phyloP scores from a whole-genome alignment of 2,113 vertebrate genomes.

The Corynorhinus townsendii region DNA sequence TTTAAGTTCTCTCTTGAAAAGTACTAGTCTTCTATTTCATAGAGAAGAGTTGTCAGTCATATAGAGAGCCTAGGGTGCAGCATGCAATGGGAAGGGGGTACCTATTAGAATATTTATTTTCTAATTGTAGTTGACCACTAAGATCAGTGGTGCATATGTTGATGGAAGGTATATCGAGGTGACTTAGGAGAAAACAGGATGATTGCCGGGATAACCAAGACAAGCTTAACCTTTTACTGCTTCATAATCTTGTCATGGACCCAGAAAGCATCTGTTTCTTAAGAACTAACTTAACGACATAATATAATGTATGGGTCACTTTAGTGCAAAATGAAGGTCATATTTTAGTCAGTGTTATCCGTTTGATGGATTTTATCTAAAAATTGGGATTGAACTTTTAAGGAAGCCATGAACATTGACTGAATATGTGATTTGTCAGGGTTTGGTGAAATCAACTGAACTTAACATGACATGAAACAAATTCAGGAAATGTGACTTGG shows the following conservation, averaged over 20 bases:
- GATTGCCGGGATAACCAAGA: background rate
- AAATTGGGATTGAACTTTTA: background rate
- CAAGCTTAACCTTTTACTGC: background rate
- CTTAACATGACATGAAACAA: background rate
- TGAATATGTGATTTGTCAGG: background rate
- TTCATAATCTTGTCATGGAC: background rate
- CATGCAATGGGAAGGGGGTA: background rate
- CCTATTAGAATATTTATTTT: background rate
- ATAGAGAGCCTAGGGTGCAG: background rate
- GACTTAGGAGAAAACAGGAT: background rate
- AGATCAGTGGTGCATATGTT: background rate
- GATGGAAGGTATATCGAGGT: background rate
- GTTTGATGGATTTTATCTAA: background rate
- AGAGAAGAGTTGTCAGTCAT: background rate
- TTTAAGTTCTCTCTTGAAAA: background rate
- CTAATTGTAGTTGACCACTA: background rate
- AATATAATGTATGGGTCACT: background rate
- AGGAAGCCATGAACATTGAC: background rate
- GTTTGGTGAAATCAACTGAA: background rate
- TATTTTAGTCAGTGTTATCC: background rate
- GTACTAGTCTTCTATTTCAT: background rate
- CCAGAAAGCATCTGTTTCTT: background rate
- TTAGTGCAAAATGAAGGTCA: constrained; percentile 5
- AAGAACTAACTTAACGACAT: background rate
- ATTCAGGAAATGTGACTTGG: background rate